Percentiles rank a stretch among this genome's conserved stretches.
Conservation (phyloP, 2,888 invertebrate genomes). For the Salticus scenicus region DNA sequence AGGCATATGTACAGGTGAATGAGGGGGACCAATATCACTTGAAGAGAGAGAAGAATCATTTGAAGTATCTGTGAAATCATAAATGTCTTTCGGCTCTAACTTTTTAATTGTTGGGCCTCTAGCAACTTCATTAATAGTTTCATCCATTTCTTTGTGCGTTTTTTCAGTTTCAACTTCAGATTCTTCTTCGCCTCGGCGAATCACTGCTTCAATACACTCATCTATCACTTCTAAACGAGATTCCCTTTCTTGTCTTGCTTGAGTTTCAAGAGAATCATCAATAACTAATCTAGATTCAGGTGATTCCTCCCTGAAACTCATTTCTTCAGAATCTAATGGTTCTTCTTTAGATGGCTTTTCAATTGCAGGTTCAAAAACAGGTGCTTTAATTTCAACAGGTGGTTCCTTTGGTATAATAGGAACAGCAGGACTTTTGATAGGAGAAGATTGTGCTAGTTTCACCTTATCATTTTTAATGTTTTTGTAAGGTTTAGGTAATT, state of each 20-base stretch:
- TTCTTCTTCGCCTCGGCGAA: constrained; percentile 61
- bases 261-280: constrained; percentile 68
- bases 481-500: constrained; percentile 41
- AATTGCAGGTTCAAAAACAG: constrained; percentile 22
- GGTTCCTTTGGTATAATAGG: constrained; percentile 36
- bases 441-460: neutral
- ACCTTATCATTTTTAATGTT: constrained; percentile 39
- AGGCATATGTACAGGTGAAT: constrained; percentile 49
- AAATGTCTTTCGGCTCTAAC: constrained; percentile 68
- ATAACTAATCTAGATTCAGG: constrained; percentile 67
- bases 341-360: constrained; percentile 35
- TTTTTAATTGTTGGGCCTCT: constrained; percentile 56
- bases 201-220: constrained; percentile 70
- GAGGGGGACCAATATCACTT: constrained; percentile 36
- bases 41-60: constrained; percentile 53
- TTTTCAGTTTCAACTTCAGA: constrained; percentile 40
- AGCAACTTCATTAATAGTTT: constrained; percentile 70
- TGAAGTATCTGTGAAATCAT: constrained; percentile 69
- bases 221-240: constrained; percentile 66
- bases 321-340: constrained; percentile 34
- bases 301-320: constrained; percentile 50
- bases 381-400: constrained; percentile 16
- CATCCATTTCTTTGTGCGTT: constrained; percentile 65
- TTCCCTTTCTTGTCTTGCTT: constrained; percentile 65
- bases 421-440: constrained; percentile 18